phyloP scores from a whole-genome alignment of 2,113 vertebrate species.

The Calyptommatus sinebrachiatus region DNA sequence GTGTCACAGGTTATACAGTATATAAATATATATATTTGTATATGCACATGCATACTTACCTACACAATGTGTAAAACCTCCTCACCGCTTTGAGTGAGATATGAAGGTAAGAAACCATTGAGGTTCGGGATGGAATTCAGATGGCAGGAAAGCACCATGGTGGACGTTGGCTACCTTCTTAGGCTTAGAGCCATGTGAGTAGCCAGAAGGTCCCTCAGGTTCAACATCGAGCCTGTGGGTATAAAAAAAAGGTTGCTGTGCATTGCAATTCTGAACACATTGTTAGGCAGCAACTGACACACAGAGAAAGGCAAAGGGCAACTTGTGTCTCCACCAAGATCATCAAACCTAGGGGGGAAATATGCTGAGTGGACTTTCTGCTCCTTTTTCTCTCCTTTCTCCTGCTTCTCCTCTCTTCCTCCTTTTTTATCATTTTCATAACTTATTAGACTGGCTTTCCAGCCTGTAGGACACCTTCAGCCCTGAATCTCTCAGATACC shows the following conservation, averaged over 20 bases:
- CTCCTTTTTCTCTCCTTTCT: too few relatives aligned
- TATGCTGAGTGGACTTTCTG: neutral
- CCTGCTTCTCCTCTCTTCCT: too few relatives aligned
- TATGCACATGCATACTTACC: neutral
- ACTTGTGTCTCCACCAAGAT: neutral
- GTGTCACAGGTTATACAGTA: neutral
- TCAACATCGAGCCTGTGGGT: neutral
- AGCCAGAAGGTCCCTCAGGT: neutral
- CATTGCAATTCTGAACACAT: neutral
- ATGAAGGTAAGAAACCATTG: constrained; percentile 1
- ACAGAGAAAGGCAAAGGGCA: neutral
- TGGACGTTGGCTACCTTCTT: neutral
- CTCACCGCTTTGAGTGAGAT: neutral
- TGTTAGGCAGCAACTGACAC: neutral
- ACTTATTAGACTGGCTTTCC: neutral
- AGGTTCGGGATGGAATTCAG: neutral
- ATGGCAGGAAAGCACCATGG: neutral
- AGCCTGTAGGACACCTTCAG: neutral
- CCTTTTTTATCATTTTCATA: neutral
- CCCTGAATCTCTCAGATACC: neutral
- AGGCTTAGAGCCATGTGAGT: accelerated
- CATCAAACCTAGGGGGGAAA: neutral
- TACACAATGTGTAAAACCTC: neutral
- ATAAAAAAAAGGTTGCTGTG: neutral
- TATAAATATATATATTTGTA: neutral